Evolutionary conservation across 2,888 invertebrate genomes (phyloP).

Genomic region (Idaea aversata): DNA sequence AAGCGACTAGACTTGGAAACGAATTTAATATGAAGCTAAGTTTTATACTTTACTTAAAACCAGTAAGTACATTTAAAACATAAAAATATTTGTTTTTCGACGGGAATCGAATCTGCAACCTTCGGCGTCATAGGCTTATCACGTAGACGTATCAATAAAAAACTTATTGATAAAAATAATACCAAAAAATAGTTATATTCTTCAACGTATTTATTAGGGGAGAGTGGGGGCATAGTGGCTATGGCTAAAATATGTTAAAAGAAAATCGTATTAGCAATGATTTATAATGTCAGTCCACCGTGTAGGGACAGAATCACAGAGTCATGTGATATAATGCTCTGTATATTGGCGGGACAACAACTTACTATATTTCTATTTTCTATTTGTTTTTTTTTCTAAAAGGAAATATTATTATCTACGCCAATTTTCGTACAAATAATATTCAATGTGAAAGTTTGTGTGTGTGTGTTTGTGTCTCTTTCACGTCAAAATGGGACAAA

Average conservation of each 20-base stretch:
- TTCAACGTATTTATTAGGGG: slow-evolving; percentile 10
- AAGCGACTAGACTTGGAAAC: too few relatives aligned
- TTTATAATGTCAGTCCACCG: slow-evolving; percentile 62
- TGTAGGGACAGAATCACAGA: slow-evolving; percentile 56
- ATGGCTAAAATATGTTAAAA: slow-evolving; percentile 62
- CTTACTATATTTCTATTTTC: slow-evolving; percentile 44
- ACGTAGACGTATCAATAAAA: too few relatives aligned
- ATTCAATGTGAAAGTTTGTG: too few relatives aligned
- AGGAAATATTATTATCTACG: slow-evolving; percentile 12
- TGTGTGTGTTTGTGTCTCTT: too few relatives aligned
- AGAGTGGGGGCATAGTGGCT: slow-evolving; percentile 28
- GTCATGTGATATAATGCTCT: slow-evolving; percentile 73
- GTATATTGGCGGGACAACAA: slow-evolving; percentile 14
- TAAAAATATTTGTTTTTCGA: too few relatives aligned
- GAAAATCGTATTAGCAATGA: slow-evolving; percentile 73
- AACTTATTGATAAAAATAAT: slow-evolving; percentile 1
- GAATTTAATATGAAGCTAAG: too few relatives aligned
- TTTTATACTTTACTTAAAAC: neutral
- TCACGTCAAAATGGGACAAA: too few relatives aligned
- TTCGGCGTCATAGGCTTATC: too few relatives aligned
- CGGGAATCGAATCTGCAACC: too few relatives aligned
- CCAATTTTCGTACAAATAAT: slow-evolving; percentile 5
- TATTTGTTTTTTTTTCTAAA: slow-evolving; percentile 15
- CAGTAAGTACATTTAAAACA: neutral
- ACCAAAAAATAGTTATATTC: slow-evolving; percentile 8